Evolutionary conservation across 2,888 invertebrate genomes (phyloP), one percentile per base, ranked within the genome.

Genomic region (Muschampia plurimacula): DNA sequence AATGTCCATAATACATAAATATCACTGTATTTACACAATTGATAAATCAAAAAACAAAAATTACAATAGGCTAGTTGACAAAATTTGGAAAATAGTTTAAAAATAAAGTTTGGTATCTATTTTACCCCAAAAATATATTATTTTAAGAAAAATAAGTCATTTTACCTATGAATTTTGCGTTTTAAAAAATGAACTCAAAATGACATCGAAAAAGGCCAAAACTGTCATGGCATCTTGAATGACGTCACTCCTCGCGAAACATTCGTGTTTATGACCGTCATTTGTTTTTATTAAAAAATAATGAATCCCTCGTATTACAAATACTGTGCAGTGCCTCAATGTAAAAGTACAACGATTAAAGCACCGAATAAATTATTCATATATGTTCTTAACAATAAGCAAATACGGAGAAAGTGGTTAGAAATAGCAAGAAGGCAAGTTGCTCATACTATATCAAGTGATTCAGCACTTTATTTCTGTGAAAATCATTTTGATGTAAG

Each of bases 401-500:
- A 15, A 22, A 41, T 63, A 44, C 41, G 22, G 3, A 63, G 5
- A 22, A 63, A 44, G 44, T 63, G 63, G 41, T 13, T 63, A 15
- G 4, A 41, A 39, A 10, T 63, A 15, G 64, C 46, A 46, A 46
- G 64, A 28, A 64, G 64, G 46, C 22, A 44, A 46, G 63, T 44
- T 63, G 41, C 63, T 41, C 15, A 8, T 41, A 15, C 4, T 41
- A 15, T 64, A 64, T 64, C 64, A 64, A 22, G 13, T 13, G 13
- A 13, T 46, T 28, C 46, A 28, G 5, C 22, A 46, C 12, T 32
- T 15, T 64, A 64, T 64, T 64, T 46, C 28, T 64, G 46, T 46
- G 64, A 64, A 28, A 49, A 44, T 69, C 69, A 65, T 15, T 69
- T 39, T 73, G 66, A 22, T 69, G n/a, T 65, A 69, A 64, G 46